A percentile compares a stretch with the other conserved stretches of the same genome.
Evolutionary conservation across 2,113 vertebrate species (phyloP).

Genomic region (Pituophis catenifer): DNA sequence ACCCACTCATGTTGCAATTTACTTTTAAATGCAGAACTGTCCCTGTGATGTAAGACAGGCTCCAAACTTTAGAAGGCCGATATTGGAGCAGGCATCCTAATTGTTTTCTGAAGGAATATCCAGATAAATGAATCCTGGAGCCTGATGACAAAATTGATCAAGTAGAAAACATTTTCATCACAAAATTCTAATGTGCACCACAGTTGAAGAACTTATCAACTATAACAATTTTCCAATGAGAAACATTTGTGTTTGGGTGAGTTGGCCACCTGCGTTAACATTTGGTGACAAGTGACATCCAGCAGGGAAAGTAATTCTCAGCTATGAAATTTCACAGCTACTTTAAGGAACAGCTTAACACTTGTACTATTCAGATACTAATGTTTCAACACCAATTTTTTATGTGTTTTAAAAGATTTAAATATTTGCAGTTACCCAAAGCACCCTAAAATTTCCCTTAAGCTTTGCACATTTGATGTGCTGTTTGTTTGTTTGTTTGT

Average conservation of each 20-base stretch:
- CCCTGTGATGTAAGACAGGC: background rate
- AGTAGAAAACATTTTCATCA: background rate
- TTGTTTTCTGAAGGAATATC: background rate
- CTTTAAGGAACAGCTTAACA: background rate
- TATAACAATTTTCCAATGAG: background rate
- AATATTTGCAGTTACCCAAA: background rate
- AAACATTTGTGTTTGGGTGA: background rate
- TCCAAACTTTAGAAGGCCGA: background rate
- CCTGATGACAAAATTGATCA: background rate
- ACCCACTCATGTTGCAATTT: background rate
- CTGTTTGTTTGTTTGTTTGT: no score
- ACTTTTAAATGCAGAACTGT: background rate
- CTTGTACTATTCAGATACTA: background rate
- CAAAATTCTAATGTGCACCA: background rate
- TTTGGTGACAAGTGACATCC: background rate
- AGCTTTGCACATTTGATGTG: background rate
- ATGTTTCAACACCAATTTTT: background rate
- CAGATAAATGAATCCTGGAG: background rate
- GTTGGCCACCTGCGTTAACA: background rate
- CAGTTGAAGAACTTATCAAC: background rate
- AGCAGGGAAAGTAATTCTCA: background rate
- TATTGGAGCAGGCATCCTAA: background rate
- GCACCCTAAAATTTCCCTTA: background rate
- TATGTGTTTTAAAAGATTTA: background rate
- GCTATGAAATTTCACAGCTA: background rate